phyloP scores from a whole-genome alignment of 2,888 invertebrate species.

The Cyaniris semiargus region DNA sequence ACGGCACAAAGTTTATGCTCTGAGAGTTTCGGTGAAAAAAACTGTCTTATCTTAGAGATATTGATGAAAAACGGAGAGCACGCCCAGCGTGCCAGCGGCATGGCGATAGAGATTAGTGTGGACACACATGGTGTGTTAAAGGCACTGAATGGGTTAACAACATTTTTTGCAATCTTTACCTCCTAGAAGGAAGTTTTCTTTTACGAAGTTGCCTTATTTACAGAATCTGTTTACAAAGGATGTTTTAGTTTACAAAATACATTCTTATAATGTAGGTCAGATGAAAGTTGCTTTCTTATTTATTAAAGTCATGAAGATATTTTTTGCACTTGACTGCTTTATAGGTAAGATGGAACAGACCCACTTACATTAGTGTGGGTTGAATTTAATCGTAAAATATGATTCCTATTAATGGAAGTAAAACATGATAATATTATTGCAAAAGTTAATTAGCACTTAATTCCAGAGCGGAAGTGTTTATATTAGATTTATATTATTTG shows the following conservation, averaged over 20 bases:
- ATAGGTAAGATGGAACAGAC: no score
- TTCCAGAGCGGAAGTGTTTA: background rate
- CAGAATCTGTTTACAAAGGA: constrained; percentile 4
- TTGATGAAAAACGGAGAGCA: no score
- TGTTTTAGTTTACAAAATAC: background rate
- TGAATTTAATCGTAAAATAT: background rate
- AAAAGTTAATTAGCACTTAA: background rate
- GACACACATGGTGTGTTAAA: no score
- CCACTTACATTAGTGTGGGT: no score
- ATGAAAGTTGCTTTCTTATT: background rate
- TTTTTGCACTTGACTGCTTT: no score
- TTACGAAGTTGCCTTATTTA: constrained; percentile 5
- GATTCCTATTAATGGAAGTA: background rate
- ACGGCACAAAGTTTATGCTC: no score
- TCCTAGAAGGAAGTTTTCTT: constrained; percentile 7
- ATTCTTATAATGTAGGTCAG: background rate
- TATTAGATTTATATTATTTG: background rate
- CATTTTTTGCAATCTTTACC: constrained; percentile 28
- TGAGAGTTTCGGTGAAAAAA: no score
- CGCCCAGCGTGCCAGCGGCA: no score
- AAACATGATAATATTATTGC: background rate
- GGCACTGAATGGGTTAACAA: no score
- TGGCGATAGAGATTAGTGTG: no score
- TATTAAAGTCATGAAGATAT: background rate
- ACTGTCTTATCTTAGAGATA: no score